phyloP scores from a whole-genome alignment of 2,113 vertebrate species.

The Noturus placidus region DNA sequence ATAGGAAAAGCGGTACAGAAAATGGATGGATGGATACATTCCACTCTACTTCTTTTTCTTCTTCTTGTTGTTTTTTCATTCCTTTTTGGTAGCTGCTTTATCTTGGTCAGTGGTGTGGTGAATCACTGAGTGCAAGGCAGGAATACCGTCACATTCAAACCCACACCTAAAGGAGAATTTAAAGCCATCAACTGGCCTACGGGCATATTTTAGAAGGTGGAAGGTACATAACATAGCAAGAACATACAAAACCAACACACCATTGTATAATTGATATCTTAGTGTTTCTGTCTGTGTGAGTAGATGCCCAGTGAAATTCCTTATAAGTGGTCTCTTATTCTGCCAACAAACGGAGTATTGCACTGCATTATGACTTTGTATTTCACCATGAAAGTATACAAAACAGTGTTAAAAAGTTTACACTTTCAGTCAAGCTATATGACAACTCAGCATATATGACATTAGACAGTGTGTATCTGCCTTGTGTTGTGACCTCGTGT shows the following conservation, averaged over 20 bases:
- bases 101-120: not conserved
- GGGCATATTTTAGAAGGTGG: not conserved
- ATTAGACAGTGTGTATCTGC: not conserved
- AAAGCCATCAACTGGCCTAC: not conserved
- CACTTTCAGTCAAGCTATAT: not conserved
- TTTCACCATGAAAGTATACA: not conserved
- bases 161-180: not conserved
- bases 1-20: no score
- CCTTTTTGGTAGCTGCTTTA: not conserved
- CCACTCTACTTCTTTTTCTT: not conserved
- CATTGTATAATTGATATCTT: not conserved
- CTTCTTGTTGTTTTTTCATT: not conserved
- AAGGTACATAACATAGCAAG: not conserved
- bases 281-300: not conserved
- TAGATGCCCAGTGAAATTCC: not conserved
- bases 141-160: not conserved
- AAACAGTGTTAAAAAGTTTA: not conserved
- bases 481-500: conserved; percentile 37
- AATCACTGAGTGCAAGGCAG: not conserved
- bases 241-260: not conserved
- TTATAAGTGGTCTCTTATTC: not conserved
- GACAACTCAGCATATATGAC: not conserved
- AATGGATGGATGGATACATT: no score
- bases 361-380: not conserved
- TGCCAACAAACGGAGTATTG: not conserved